Conservation (phyloP, 2,888 invertebrate genomes). For the Sinopyrophorus schimmeli region DNA sequence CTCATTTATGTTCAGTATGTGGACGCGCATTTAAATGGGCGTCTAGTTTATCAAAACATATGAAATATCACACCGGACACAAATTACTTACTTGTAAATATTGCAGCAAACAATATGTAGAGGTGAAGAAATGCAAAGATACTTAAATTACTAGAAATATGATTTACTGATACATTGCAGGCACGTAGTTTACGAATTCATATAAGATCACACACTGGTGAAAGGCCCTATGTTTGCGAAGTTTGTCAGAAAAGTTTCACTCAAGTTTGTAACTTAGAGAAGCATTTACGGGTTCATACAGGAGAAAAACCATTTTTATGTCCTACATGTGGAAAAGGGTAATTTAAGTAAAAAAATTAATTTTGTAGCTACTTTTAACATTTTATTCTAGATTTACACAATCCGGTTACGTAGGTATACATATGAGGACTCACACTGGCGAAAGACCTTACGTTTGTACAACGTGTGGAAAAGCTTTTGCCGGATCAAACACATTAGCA, state of each 20-base stretch:
- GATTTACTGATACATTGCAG: constrained; percentile 33
- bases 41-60: constrained; percentile 58
- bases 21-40: constrained; percentile 59
- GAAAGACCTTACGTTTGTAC: constrained; percentile 54
- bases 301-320: constrained; percentile 55
- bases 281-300: constrained; percentile 55
- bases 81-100: constrained; percentile 55
- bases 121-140: constrained; percentile 43
- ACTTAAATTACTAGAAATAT: not conserved
- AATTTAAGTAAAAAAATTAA: constrained; percentile 7
- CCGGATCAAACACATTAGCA: constrained; percentile 53
- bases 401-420: constrained; percentile 56
- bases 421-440: constrained; percentile 56
- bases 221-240: constrained; percentile 53
- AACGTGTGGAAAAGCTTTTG: constrained; percentile 55
- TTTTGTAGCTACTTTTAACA: not conserved
- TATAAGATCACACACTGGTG: constrained; percentile 55
- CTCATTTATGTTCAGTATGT: constrained; percentile 56
- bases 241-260: constrained; percentile 54
- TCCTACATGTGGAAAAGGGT: constrained; percentile 55
- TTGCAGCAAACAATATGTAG: constrained; percentile 57
- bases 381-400: constrained; percentile 52
- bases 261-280: constrained; percentile 54
- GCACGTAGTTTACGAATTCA: constrained; percentile 55
- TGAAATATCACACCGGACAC: constrained; percentile 59